phyloP scores from a whole-genome alignment of 2,797 vertebrate genomes.

The Chaetophractus vellerosus region DNA sequence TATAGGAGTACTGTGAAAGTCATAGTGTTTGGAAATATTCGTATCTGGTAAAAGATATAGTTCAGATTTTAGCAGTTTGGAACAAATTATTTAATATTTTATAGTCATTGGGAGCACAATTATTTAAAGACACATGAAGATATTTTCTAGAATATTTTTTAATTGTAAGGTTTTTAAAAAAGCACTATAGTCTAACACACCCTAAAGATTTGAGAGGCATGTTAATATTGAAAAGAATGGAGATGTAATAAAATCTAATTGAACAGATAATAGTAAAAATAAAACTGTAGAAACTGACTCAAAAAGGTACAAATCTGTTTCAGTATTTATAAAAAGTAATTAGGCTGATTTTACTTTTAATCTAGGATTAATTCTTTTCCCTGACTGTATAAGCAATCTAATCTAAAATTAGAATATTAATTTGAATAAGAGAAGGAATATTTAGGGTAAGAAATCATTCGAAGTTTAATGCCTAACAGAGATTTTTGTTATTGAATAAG shows the following conservation, averaged over 20 bases:
- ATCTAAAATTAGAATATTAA: constrained; percentile 73
- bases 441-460: neutral
- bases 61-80: constrained; percentile 36
- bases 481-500: constrained; percentile 22
- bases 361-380: constrained; percentile 83
- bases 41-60: neutral
- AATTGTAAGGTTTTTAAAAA: constrained; percentile 55
- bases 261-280: constrained; percentile 81
- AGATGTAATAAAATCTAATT: constrained; percentile 82
- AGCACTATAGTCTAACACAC: constrained; percentile 66
- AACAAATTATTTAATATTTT: constrained; percentile 41
- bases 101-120: neutral
- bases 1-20: neutral
- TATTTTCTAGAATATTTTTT: neutral
- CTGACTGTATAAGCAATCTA: constrained; percentile 49
- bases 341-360: constrained; percentile 79
- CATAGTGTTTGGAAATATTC: neutral
- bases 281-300: constrained; percentile 78
- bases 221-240: constrained; percentile 78
- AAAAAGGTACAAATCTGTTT: constrained; percentile 78
- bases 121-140: constrained; percentile 35
- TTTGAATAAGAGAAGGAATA: neutral
- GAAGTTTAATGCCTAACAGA: neutral
- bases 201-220: constrained; percentile 57
- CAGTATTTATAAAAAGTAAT: constrained; percentile 83